Base-by-base conservation (phyloP, 2,888 invertebrate genomes). In the Tetanocera ferruginea region DNA sequence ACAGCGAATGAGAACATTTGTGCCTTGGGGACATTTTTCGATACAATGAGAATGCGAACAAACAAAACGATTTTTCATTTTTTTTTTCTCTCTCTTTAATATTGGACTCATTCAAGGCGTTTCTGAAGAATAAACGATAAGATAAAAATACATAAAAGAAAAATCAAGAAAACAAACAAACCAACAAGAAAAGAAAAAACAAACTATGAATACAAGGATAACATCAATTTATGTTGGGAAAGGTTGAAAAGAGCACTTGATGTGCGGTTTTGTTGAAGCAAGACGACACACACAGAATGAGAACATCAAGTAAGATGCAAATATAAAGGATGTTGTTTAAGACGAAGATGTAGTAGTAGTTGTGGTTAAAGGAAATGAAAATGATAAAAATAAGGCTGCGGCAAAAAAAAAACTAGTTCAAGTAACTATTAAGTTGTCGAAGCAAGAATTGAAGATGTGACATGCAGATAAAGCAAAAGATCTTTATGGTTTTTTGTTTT, bases 341-440 rank as follows among this genome's bases (percentile, higher is more conserved):
- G 3, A 28, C 5, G 31, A 64, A 11, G 64, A n/a, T 8, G 31
- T 31, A 14, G 34, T n/a, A 2, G 28, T 17, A n/a, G 62, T 11
- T 5, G 31, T 28, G 17, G 51, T 14, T 19, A 52, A 23, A 70
- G 28, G 6, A 28, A 55, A 52, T n/a, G 71, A 51, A 71, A 19
- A 43, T 43, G 43, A 43, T 11, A 43, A 11, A 43, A 43, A 11
- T 43, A 43, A 43, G 14, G 43, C 43, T 43, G 5, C 1, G 37
- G 4, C 11, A 14, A 43, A 43, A 9, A 11, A 28, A 60, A 43
- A 74, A 64, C 55, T 74, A 74, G 73, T 74, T 74, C 62, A 74
- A 64, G 73, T 74, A 62, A 74, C 62, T 73, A 73, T 62, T 60
- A 60, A 60, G 23, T 23, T 49, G 71, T 34, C n/a, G 70, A 49